Evolutionary conservation across 2,113 vertebrate genomes (phyloP).

Genomic region (Condylura cristata): DNA sequence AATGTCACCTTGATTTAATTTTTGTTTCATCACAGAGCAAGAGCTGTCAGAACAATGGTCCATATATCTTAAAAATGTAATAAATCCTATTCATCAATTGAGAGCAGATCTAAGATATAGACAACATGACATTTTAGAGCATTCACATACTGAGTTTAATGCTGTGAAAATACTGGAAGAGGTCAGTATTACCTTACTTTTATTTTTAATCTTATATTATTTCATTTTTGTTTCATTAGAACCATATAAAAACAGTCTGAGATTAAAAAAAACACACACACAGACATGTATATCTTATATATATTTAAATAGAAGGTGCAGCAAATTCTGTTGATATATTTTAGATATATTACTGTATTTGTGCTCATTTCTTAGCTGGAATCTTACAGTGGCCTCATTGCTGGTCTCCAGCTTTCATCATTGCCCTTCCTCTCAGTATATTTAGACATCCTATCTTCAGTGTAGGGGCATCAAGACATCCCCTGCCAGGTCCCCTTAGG

Average conservation of each 20-base stretch:
- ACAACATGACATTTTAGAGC: slow-evolving; percentile 79
- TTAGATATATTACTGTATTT: not conserved
- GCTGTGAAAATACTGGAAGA: slow-evolving; percentile 86
- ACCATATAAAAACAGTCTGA: slow-evolving; percentile 17
- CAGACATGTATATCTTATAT: not conserved
- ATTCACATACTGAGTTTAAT: slow-evolving; percentile 68
- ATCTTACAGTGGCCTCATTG: not conserved
- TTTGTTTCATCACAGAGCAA: slow-evolving; percentile 85
- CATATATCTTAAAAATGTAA: slow-evolving; percentile 83
- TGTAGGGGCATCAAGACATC: not conserved
- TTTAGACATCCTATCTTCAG: not conserved
- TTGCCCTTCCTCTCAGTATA: not conserved
- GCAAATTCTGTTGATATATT: not conserved
- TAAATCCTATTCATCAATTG: slow-evolving; percentile 90
- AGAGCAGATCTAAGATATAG: slow-evolving; percentile 88
- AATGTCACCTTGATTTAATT: slow-evolving; percentile 68
- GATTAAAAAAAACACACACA: not conserved
- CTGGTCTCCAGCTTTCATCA: not conserved
- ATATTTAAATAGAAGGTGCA: slow-evolving; percentile 11
- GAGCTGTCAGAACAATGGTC: slow-evolving; percentile 86
- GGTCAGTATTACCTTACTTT: slow-evolving; percentile 84
- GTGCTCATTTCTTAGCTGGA: not conserved
- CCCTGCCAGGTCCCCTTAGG: not conserved
- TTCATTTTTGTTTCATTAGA: slow-evolving; percentile 35
- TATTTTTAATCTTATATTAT: slow-evolving; percentile 40